A percentile compares a stretch with the other conserved stretches of the same genome.
phyloP scores from a whole-genome alignment of 2,113 vertebrate genomes.

The Corydoras sp. region DNA sequence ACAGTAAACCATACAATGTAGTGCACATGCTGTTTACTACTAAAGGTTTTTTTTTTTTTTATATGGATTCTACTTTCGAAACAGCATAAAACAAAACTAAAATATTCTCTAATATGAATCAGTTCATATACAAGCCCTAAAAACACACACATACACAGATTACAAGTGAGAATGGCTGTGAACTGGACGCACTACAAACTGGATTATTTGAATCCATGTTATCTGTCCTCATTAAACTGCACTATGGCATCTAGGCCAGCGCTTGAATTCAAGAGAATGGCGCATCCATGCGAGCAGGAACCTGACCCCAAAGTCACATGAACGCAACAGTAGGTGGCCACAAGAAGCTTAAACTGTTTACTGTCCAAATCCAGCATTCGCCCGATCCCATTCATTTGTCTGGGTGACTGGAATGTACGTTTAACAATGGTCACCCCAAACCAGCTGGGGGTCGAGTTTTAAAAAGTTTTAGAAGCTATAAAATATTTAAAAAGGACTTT shows the following conservation, averaged over 20 bases:
- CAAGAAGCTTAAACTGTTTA: slow-evolving; percentile 5
- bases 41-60: no score
- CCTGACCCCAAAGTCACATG: slow-evolving; percentile 1
- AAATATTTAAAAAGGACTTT: neutral
- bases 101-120: no score
- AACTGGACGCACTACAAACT: no score
- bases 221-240: neutral
- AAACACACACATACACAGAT: no score
- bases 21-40: neutral
- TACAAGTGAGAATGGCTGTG: no score
- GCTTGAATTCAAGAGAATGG: neutral
- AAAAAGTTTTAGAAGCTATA: neutral
- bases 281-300: neutral
- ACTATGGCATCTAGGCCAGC: neutral
- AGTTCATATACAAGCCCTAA: no score
- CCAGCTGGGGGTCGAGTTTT: neutral
- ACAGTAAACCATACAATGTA: no score
- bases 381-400: slow-evolving; percentile 17
- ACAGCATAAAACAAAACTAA: no score
- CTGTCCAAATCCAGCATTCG: slow-evolving; percentile 8
- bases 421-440: slow-evolving; percentile 5
- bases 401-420: slow-evolving; percentile 28
- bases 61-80: no score
- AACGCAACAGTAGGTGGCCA: no score
- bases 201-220: neutral